Base-by-base conservation (phyloP, 2,113 vertebrate species). In the Gymnobelideus leadbeateri region DNA sequence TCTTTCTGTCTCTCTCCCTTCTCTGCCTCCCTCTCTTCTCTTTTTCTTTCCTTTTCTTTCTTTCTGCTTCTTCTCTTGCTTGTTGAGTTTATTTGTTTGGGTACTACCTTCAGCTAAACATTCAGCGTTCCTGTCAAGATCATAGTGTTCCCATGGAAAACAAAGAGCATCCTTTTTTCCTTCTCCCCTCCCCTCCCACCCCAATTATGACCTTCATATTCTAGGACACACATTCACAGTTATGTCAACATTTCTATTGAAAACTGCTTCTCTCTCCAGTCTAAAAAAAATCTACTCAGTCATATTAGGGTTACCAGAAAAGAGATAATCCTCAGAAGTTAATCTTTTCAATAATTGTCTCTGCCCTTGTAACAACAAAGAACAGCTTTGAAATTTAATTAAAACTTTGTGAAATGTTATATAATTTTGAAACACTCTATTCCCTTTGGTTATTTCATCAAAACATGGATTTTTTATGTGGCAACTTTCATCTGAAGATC, bases 341-440 rank as follows among this genome's bases (percentile, higher is more conserved):
- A 57, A 28, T 96, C 51, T 53, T 95, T 95, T 96, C 21, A 91
- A 53, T 84, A 96, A 84, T 94, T 95, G 43, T 24, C 54, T 4
- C 0, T 57, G 21, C n/a, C 95, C 93, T 96, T 96, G 94, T 94
- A 92, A 92, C 37, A 91, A 92, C 95, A 95, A 9, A 68, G 51
- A 37, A 10, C 53, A 93, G 47, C 90, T 97, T 94, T 95, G 51
- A 91, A 95, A 94, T 77, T 84, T 96, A 92, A 95, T 96, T 92
- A 57, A 94, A 96, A 93, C 37, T 55, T 89, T 84, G 77, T 1
- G 3, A 89, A 23, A 91, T 89, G 31, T 52, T 68, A 43, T 93
- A 46, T 3, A 68, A 92, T 47, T 84, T 28, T 24, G 89, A 94
- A 94, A 50, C 43, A 51, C 31, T 31, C 51, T 51, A 50, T 92